A percentile compares a stretch with the other conserved stretches of the same genome.
Conservation (phyloP, 2,113 vertebrate genomes). For the Leucoraja erinaceus region DNA sequence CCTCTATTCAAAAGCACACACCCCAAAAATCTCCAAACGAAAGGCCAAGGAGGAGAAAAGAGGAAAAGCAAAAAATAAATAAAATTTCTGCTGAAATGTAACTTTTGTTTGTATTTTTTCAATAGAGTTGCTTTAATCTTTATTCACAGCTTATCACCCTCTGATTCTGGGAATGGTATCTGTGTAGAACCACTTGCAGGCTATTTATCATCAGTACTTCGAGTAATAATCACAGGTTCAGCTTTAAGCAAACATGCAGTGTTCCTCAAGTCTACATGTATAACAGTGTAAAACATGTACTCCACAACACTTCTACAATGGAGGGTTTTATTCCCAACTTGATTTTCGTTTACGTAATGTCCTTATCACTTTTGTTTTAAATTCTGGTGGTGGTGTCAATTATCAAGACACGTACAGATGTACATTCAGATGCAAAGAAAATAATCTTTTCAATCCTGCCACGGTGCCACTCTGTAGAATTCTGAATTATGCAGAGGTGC, state of each 20-base stretch:
- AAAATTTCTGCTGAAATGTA: conserved; percentile 44
- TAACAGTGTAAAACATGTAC: background rate
- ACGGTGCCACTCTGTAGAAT: background rate
- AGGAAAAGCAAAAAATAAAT: conserved; percentile 78
- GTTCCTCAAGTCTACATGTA: background rate
- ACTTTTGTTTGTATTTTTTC: background rate
- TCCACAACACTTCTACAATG: background rate
- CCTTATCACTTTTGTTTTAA: background rate
- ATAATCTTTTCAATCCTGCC: background rate
- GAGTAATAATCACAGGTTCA: background rate
- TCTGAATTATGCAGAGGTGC: background rate
- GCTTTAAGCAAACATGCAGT: background rate
- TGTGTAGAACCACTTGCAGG: background rate
- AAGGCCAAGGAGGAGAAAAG: conserved; percentile 88
- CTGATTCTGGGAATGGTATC: background rate
- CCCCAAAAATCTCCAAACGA: conserved; percentile 74
- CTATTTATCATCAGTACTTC: background rate
- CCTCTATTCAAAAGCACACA: conserved; percentile 78
- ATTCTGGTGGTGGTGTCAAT: background rate
- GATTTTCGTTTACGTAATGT: background rate
- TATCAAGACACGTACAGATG: background rate
- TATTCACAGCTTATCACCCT: background rate
- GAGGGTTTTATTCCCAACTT: background rate
- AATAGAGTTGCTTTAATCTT: background rate
- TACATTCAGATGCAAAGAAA: background rate